These are phyloP conservation scores for Brachyrhaphis roseni DNA, from an alignment of 2,797 vertebrate species.

Conservation along the genomic window DNA sequence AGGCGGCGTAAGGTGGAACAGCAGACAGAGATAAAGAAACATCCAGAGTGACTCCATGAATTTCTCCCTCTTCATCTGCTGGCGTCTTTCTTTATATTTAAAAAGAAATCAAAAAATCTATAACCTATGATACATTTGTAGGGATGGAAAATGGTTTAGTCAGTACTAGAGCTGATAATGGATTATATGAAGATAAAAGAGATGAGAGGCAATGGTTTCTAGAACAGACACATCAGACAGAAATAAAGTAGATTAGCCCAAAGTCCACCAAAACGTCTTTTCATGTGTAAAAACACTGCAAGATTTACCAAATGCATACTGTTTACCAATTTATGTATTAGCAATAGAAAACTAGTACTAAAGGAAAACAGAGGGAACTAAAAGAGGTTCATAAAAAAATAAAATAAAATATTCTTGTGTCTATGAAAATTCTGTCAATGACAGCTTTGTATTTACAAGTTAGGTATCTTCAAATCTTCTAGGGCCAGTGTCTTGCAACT, in stretches of 20 bases:
- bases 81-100: conserved; percentile 7
- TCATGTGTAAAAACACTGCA: too few species aligned
- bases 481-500: not conserved
- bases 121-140: not conserved
- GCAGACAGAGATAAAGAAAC: conserved; percentile 85
- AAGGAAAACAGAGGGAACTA: too few species aligned
- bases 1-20: conserved; percentile 65
- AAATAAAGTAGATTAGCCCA: not conserved
- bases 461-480: not conserved
- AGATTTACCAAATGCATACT: too few species aligned
- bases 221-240: not conserved
- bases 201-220: not conserved
- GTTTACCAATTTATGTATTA: too few species aligned
- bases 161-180: not conserved
- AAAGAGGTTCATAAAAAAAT: not conserved
- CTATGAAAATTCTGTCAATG: not conserved
- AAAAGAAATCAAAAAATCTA: not conserved
- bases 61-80: conserved; percentile 69
- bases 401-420: not conserved
- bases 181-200: not conserved
- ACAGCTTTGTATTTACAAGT: not conserved
- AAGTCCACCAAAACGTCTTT: too few species aligned
- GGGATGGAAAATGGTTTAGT: not conserved
- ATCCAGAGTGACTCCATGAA: conserved; percentile 65
- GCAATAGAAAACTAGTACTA: too few species aligned